These are phyloP conservation scores for Hestina assimilis DNA, from an alignment of 1,140 invertebrate species.

Conservation along the genomic window DNA sequence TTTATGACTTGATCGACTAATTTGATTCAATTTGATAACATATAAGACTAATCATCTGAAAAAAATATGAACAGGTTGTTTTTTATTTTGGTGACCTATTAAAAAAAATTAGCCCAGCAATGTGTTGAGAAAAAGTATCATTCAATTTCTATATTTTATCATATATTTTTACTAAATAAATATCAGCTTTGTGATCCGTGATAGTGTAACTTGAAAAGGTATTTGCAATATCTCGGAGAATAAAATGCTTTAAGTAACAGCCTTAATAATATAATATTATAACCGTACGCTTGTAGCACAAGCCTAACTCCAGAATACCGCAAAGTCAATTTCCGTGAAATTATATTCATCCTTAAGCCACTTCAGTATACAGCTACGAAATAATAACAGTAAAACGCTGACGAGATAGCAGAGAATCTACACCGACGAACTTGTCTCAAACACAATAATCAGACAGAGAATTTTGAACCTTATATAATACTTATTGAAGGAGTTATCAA, in stretches of 20 bases:
- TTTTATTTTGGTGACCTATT: too few species aligned
- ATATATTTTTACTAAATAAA: too few species aligned
- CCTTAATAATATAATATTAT: slow-evolving; percentile 4
- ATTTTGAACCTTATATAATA: slow-evolving; percentile 10
- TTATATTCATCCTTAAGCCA: slow-evolving; percentile 39
- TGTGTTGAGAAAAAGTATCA: too few species aligned
- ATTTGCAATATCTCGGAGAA: neutral
- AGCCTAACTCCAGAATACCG: slow-evolving; percentile 42
- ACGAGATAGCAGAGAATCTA: slow-evolving; percentile 13
- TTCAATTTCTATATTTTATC: too few species aligned
- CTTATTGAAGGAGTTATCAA: slow-evolving; percentile 1
- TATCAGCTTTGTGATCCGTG: too few species aligned
- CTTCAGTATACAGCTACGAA: slow-evolving; percentile 19
- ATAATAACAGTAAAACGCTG: slow-evolving; percentile 17
- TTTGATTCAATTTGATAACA: too few species aligned
- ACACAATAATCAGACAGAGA: slow-evolving; percentile 3
- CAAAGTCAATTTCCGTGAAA: slow-evolving; percentile 54
- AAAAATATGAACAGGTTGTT: too few species aligned
- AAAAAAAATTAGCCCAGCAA: too few species aligned
- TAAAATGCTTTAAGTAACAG: neutral
- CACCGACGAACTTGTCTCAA: slow-evolving; percentile 3
- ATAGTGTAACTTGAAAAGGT: neutral
- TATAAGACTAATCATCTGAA: too few species aligned
- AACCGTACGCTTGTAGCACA: neutral
- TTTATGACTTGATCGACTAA: too few species aligned